Evolutionary conservation across 1,140 invertebrate species (phyloP), one percentile per base, ranked within the genome.

Genomic region (Cotesia glomerata): DNA sequence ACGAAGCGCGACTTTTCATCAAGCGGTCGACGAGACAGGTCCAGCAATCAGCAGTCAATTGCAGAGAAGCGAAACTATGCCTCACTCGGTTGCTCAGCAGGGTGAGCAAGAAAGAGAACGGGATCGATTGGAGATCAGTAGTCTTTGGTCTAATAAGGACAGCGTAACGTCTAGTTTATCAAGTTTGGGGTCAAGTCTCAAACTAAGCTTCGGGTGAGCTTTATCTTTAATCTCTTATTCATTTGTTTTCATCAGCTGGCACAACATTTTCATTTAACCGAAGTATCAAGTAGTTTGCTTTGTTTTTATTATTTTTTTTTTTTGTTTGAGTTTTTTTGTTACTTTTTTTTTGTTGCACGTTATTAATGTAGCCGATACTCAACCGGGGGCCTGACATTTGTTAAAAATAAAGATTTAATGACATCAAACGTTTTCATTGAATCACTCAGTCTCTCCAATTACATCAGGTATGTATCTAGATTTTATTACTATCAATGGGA

Each of bases 31-130:
- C 49, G 86, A 86, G 74, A 72, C 74, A 14, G 79, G 77, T 26
- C 64, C 81, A 63, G 77, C 78, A 76, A 79, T 84, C 35, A 78
- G 80, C 51, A 76, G 83, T 56, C 80, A 85, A 65, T 75, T 95
- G 78, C 93, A 94, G 78, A 90, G 94, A 59, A 95, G 93, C 76
- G 94, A 95, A 85, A 95, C 94, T 69, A 93, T 94, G 85, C 94
- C 94, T 18, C 85, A 88, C 77, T 86, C 85, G 4, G 85, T 87
- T 34, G 85, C 84, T 26, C 81, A 86, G 66, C 81, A 85, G 69
- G 84, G 79, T 11, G 86, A 87, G 51, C 85, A 85, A 68, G 85
- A 87, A 71, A 81, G 83, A 72, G 86, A 87, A 35, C 83, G 80
- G 56, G 86, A 87, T 45, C 80, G 84, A 72, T 67, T 83, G 54